Percentiles rank a stretch among this genome's conserved stretches.
phyloP scores from a whole-genome alignment of 1,140 invertebrate species.

The Drosophila nannoptera region DNA sequence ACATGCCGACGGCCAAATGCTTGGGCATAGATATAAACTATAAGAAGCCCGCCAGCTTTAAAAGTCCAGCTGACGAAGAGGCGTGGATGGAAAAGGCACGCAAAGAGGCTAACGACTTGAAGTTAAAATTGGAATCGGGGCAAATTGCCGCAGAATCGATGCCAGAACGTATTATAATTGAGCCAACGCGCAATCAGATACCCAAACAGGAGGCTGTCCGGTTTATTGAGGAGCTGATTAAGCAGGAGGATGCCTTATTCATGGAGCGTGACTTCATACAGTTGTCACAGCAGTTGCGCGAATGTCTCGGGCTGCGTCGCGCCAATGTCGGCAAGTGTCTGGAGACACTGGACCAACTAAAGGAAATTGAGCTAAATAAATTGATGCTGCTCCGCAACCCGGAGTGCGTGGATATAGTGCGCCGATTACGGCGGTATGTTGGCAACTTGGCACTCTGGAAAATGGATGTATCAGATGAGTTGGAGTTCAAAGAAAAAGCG shows the following conservation, averaged over 20 bases:
- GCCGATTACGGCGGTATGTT: slow-evolving; percentile 85
- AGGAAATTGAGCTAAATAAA: slow-evolving; percentile 84
- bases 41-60: slow-evolving; percentile 80
- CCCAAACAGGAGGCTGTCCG: slow-evolving; percentile 63
- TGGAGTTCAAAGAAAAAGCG: slow-evolving; percentile 84
- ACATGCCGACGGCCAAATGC: slow-evolving; percentile 81
- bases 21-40: slow-evolving; percentile 82
- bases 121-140: slow-evolving; percentile 80
- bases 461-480: slow-evolving; percentile 82
- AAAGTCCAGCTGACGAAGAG: slow-evolving; percentile 80
- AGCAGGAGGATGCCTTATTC: slow-evolving; percentile 70
- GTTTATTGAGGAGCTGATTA: slow-evolving; percentile 66
- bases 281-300: slow-evolving; percentile 87
- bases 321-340: slow-evolving; percentile 85
- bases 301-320: slow-evolving; percentile 82
- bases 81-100: slow-evolving; percentile 83
- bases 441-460: slow-evolving; percentile 88
- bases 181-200: slow-evolving; percentile 74
- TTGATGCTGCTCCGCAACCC: slow-evolving; percentile 93
- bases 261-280: slow-evolving; percentile 83
- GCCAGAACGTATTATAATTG: slow-evolving; percentile 81
- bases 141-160: slow-evolving; percentile 82
- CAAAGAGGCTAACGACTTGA: slow-evolving; percentile 80
- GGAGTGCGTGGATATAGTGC: slow-evolving; percentile 88
- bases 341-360: slow-evolving; percentile 81